phyloP scores from a whole-genome alignment of 2,797 vertebrate genomes.

The Cacajao melanocephalus region DNA sequence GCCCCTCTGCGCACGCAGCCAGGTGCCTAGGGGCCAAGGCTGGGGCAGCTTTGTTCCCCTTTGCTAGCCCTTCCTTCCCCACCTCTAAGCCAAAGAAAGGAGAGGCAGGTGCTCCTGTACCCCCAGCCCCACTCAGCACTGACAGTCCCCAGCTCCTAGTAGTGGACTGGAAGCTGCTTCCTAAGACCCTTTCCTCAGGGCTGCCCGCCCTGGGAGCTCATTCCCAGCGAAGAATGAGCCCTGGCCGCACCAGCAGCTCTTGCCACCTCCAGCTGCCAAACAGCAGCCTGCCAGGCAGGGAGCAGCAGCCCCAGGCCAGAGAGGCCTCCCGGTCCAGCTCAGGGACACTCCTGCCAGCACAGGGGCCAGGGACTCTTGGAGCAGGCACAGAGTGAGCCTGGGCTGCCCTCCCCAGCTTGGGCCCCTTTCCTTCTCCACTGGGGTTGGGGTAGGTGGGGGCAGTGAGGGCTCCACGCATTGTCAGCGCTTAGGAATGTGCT shows the following conservation, averaged over 20 bases:
- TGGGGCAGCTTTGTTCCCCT: not conserved
- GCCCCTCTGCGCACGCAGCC: not conserved
- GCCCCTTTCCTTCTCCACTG: conserved; percentile 51
- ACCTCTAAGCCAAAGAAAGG: conserved; percentile 59
- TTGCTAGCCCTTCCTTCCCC: not conserved
- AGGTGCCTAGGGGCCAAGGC: not conserved
- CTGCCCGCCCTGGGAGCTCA: not conserved
- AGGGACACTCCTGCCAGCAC: conserved; percentile 10
- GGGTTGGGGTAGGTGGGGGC: not conserved
- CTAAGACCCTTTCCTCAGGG: not conserved
- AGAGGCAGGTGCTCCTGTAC: not conserved
- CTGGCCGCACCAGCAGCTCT: not conserved
- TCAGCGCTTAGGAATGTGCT: conserved; percentile 83
- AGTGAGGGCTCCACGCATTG: conserved; percentile 54
- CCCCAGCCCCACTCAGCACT: not conserved
- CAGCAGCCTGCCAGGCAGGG: conserved; percentile 47
- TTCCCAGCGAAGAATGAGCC: not conserved
- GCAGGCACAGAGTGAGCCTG: not conserved
- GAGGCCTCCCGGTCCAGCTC: not conserved
- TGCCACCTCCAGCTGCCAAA: conserved; percentile 60
- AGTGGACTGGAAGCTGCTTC: not conserved
- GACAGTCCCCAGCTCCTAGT: not conserved
- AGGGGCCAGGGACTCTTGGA: not conserved
- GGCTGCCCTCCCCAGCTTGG: not conserved
- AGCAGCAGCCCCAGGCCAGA: not conserved